phyloP scores from a whole-genome alignment of 2,888 invertebrate species.

The Bembecia ichneumoniformis region DNA sequence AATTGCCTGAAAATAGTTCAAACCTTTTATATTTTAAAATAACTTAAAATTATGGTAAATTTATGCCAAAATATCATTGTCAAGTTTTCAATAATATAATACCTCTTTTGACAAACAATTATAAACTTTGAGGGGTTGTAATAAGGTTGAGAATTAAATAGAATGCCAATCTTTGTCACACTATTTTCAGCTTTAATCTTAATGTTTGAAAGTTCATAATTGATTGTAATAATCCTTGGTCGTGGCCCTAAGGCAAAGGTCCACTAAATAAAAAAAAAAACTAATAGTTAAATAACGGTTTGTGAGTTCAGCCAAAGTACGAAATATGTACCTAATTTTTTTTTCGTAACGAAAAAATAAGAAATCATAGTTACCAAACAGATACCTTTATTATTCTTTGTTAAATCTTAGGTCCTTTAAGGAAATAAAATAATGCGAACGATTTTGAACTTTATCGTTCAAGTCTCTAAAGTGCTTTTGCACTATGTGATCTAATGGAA shows the following conservation, averaged over 20 bases:
- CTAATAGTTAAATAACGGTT: conserved; percentile 11
- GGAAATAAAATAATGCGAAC: conserved; percentile 7
- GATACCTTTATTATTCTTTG: conserved; percentile 17
- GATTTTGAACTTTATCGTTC: conserved; percentile 17
- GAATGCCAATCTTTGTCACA: too few species aligned
- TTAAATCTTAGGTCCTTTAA: conserved; percentile 9
- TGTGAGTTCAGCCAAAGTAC: conserved; percentile 11
- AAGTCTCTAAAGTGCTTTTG: conserved; percentile 28
- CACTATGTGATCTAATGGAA: conserved; percentile 35
- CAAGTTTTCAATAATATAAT: too few species aligned
- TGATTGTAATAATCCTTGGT: too few species aligned
- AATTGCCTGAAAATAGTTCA: not conserved
- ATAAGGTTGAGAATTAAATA: too few species aligned
- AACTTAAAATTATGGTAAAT: conserved; percentile 1
- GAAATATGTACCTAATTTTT: conserved; percentile 30
- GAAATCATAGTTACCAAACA: conserved; percentile 29
- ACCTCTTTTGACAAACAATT: too few species aligned
- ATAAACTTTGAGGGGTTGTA: too few species aligned
- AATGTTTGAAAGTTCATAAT: too few species aligned
- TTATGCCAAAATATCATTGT: too few species aligned
- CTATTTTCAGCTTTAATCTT: too few species aligned
- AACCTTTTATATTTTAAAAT: too few species aligned
- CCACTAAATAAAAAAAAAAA: too few species aligned
- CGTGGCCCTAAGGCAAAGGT: too few species aligned
- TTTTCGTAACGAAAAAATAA: conserved; percentile 16